Evolutionary conservation across 23 tunicate species (phyloP).

Genomic region (Styela plicata): DNA sequence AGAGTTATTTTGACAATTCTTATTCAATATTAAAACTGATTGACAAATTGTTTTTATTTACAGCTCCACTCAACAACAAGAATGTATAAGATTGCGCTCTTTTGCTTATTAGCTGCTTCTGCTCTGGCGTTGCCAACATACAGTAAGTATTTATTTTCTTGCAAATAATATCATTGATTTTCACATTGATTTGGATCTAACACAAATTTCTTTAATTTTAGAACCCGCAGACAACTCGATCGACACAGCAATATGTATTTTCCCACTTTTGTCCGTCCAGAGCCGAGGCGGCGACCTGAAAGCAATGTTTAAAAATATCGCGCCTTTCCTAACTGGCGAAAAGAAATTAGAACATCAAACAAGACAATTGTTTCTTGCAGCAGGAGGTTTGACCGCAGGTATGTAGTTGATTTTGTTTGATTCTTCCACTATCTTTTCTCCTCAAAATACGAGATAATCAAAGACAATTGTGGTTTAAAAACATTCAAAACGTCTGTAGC

Average conservation of each 20-base stretch:
- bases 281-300: constrained; percentile 16
- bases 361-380: neutral
- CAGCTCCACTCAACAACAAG: neutral
- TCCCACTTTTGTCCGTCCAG: constrained; percentile 1
- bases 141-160: neutral
- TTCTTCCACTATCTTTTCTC: too few species aligned
- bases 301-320: neutral
- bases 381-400: constrained; percentile 34
- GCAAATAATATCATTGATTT: too few species aligned
- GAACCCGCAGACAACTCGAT: too few species aligned
- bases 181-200: too few species aligned
- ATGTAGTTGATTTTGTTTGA: too few species aligned
- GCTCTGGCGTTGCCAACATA: neutral
- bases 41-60: too few species aligned
- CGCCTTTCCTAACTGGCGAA: neutral
- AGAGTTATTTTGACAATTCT: too few species aligned
- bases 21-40: too few species aligned
- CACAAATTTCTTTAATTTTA: too few species aligned
- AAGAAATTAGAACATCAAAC: neutral
- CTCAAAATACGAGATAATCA: too few species aligned
- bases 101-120: neutral
- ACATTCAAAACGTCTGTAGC: too few species aligned
- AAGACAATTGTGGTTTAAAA: too few species aligned
- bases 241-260: constrained; percentile 3
- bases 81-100: neutral